Evolutionary conservation across 2,113 vertebrate species (phyloP), one percentile per base, ranked within the genome.

Genomic region (Phalacrocorax pelagicus): DNA sequence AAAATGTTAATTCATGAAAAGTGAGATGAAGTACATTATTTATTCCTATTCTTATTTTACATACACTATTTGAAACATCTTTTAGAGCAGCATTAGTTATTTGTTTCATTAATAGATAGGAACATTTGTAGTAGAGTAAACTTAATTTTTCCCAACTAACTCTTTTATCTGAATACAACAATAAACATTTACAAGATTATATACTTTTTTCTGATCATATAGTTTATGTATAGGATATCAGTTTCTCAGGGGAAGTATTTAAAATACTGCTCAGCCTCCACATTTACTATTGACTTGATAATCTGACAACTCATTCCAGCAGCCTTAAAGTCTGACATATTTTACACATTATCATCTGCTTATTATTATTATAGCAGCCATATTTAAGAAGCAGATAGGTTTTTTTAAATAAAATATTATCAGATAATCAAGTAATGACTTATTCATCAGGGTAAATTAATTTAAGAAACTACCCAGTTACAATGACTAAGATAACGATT

Each of bases 341-440:
- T 98, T 98, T 98, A 98, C 97, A 98, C 94, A 97, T 97, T 97
- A 96, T 98, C 94, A 98, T 98, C 98, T 98, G 98, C 98, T 98
- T 97, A 97, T 98, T 97, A 98, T 98, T 97, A 98, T 98, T 98
- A 98, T 98, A 98, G 98, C 98, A 98, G 98, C 98, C 98, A 98
- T 97, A 97, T 97, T 97, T 97, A 96, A 98, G 97, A 98, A 98
- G 98, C 98, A 98, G 98, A 98, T 98, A 98, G 80, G 11, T 6
- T 75, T 97, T 91, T 98, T 98, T 98, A 98, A 98, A 98, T 98
- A 98, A 98, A 97, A 98, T 98, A 97, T 98, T 96, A 97, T 98
- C 98, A 98, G 98, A 98, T 98, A 98, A 98, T 98, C 98, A 98
- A 98, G 98, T 98, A 98, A 98, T 97, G 98, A 96, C 96, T 98